Percentiles rank a stretch among this genome's conserved stretches.
These are phyloP conservation scores for Drosophila subpulchrella DNA, from an alignment of 1,140 invertebrate genomes.

Conservation along the genomic window DNA sequence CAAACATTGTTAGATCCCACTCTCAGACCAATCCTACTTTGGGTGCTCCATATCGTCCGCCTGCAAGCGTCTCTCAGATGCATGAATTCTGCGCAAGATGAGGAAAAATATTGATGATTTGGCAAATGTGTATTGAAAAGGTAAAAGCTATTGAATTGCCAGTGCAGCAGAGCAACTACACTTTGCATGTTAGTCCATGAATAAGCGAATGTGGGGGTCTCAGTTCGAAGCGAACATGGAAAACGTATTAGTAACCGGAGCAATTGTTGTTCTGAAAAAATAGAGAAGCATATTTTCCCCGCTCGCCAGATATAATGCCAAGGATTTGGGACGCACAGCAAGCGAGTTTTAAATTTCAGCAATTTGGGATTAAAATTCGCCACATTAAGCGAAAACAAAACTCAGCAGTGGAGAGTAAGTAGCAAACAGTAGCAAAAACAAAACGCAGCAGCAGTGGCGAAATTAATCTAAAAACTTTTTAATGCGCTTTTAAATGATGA, in stretches of 20 bases:
- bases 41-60: constrained; percentile 22
- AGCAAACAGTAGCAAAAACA: constrained; percentile 38
- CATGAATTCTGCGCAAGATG: constrained; percentile 48
- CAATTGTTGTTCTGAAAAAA: constrained; percentile 21
- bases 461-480: constrained; percentile 84
- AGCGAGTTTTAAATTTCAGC: constrained; percentile 62
- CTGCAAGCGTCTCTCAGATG: constrained; percentile 47
- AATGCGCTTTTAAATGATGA: constrained; percentile 84
- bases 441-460: constrained; percentile 54
- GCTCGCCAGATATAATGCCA: constrained; percentile 13
- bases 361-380: constrained; percentile 51
- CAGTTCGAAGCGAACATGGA: constrained; percentile 35
- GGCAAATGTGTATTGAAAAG: constrained; percentile 74
- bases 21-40: constrained; percentile 3
- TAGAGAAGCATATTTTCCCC: constrained; percentile 30
- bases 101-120: constrained; percentile 78
- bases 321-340: not conserved
- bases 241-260: constrained; percentile 71
- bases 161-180: constrained; percentile 42
- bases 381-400: constrained; percentile 67
- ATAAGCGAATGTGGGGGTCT: constrained; percentile 27
- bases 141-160: constrained; percentile 72
- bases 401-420: constrained; percentile 42
- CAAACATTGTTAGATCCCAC: constrained; percentile 31
- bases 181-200: constrained; percentile 61